phyloP scores from a whole-genome alignment of 2,113 vertebrate genomes.

The Pseudolaguvia tuberculata region DNA sequence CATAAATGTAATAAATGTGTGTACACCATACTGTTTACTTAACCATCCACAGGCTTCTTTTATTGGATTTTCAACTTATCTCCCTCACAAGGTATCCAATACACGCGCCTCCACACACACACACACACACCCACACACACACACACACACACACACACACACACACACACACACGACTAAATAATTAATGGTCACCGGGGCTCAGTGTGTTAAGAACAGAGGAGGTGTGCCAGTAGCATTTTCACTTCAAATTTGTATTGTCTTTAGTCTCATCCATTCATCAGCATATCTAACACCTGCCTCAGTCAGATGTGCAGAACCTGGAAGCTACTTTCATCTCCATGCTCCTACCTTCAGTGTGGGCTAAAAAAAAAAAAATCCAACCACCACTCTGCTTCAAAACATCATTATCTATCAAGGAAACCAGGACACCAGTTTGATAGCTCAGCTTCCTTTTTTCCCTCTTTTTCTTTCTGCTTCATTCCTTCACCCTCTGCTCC shows the following conservation, averaged over 20 bases:
- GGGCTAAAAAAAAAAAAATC: conserved; percentile 44
- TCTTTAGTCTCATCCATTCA: conserved; percentile 93
- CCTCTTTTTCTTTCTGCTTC: conserved; percentile 26
- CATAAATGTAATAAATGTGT: too few relatives aligned
- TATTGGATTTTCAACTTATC: not conserved
- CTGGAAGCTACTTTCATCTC: conserved; percentile 84
- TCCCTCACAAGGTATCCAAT: conserved; percentile 1
- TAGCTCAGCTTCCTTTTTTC: conserved; percentile 51
- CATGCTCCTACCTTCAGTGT: conserved; percentile 50
- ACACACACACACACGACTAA: conserved; percentile 81
- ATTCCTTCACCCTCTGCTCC: conserved; percentile 13
- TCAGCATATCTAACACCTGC: conserved; percentile 99
- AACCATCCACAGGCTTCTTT: not conserved
- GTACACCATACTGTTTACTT: not conserved
- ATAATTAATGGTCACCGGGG: conserved; percentile 86
- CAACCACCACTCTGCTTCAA: conserved; percentile 68
- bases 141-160: conserved; percentile 57
- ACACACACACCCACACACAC: conserved; percentile 14
- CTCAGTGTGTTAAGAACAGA: conserved; percentile 78
- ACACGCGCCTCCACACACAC: not conserved
- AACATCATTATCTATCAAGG: conserved; percentile 76
- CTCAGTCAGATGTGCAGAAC: conserved; percentile 81
- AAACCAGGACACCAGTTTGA: conserved; percentile 71
- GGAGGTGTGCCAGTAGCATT: conserved; percentile 82
- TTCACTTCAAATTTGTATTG: conserved; percentile 99